These are phyloP conservation scores for Lepidocyrtinus sp. DNA, from an alignment of 2,888 invertebrate genomes.

Conservation along the genomic window DNA sequence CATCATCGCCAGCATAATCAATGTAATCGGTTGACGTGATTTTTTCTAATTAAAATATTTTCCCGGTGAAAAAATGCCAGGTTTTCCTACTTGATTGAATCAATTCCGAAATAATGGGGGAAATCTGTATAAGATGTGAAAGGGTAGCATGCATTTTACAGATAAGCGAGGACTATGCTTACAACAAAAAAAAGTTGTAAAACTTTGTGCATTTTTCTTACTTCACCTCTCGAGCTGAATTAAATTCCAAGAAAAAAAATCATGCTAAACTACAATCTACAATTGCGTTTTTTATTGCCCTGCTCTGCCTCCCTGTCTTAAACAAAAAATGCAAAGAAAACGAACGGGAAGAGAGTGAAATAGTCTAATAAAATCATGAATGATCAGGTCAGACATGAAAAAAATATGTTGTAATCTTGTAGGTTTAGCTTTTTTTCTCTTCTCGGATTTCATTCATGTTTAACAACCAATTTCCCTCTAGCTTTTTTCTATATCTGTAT, in stretches of 20 bases:
- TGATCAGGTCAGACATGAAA: slow-evolving; percentile 12
- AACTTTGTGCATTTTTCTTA: background rate
- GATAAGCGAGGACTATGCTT: background rate
- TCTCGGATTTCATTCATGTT: too few relatives aligned
- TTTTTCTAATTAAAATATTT: background rate
- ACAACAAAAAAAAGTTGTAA: background rate
- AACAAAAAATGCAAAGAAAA: background rate
- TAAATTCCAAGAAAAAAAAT: background rate
- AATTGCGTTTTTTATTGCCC: background rate
- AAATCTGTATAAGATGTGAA: background rate
- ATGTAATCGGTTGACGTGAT: too few relatives aligned
- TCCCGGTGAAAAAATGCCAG: background rate
- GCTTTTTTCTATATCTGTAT: too few relatives aligned
- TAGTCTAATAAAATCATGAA: background rate
- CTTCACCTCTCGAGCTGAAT: background rate
- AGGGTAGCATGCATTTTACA: background rate
- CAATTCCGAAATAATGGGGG: background rate
- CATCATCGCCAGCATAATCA: too few relatives aligned
- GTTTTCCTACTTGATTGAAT: background rate
- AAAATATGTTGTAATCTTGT: too few relatives aligned
- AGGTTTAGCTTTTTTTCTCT: too few relatives aligned
- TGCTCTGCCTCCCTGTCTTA: slow-evolving; percentile 14
- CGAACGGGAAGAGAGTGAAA: background rate
- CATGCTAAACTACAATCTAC: background rate
- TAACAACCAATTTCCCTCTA: too few relatives aligned